Evolutionary conservation across 2,888 invertebrate genomes (phyloP).

Genomic region (Nomada lathburiana): DNA sequence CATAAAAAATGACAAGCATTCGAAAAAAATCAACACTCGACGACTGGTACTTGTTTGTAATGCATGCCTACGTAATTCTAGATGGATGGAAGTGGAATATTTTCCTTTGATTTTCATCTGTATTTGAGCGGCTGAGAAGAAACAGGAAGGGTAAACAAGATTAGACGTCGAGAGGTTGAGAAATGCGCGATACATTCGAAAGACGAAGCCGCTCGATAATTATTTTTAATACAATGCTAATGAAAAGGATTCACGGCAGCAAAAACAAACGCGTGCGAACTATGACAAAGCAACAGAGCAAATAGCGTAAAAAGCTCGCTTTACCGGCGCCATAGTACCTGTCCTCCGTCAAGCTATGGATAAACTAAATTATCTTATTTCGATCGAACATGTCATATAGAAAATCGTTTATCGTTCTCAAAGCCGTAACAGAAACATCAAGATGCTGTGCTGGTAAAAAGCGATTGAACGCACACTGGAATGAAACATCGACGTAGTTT

Average conservation of each 20-base stretch:
- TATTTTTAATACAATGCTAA: constrained; percentile 26
- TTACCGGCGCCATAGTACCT: constrained; percentile 30
- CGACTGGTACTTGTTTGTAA: too few relatives aligned
- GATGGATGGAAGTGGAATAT: not conserved
- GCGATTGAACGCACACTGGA: constrained; percentile 47
- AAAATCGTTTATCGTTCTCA: constrained; percentile 3
- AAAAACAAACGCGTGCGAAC: not conserved
- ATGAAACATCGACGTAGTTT: constrained; percentile 54
- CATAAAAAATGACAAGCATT: not conserved
- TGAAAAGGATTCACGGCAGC: not conserved
- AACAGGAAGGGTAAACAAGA: not conserved
- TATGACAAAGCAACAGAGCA: not conserved
- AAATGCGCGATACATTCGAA: not conserved
- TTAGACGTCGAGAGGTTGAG: not conserved
- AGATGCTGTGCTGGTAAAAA: constrained; percentile 13
- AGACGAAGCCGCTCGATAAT: not conserved
- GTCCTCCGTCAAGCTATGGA: constrained; percentile 11
- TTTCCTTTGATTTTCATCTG: constrained; percentile 7
- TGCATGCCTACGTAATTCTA: not conserved
- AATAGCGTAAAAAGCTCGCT: constrained; percentile 1
- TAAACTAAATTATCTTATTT: constrained; percentile 13
- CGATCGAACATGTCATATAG: constrained; percentile 11
- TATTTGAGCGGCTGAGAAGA: not conserved
- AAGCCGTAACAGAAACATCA: constrained; percentile 3
- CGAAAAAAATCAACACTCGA: not conserved